Evolutionary conservation across 1,140 invertebrate species (phyloP), one percentile per base, ranked within the genome.

Genomic region (Drosophila sucinea): DNA sequence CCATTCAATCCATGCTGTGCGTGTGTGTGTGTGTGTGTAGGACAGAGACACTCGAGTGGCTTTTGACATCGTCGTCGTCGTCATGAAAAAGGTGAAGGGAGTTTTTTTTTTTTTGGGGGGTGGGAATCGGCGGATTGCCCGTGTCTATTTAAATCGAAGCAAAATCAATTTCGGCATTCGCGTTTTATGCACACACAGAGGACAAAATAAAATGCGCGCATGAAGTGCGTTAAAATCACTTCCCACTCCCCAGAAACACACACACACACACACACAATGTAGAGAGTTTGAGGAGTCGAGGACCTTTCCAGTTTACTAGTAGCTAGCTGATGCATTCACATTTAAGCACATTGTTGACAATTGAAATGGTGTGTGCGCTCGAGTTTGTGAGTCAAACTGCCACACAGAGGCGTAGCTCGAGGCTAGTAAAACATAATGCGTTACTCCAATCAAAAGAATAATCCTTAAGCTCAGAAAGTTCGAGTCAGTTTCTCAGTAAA

Each of bases 61-160:
- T 60, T 73, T 77, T 57, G 66, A 65, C 75, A 63, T 76, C 58
- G 67, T 69, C 8, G 38, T 76, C 58, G 67, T 69, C 8, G 38
- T 51, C 44, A 51, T 51, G 44, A 51, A 51, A 51, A 51, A 51
- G 44, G 44, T 27, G 23, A n/a, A 27, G 40, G 29, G 17, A 23
- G 38, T 17, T 17, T 17, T 17, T 17, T 17, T 17, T 17, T 17
- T 17, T 17, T 17, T 17, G 17, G 17, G 17, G 17, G 32, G 7
- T n/a, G 17, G 4, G 17, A n/a, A 40, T 17, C 17, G 23, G 70
- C 47, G 70, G 67, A 73, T 54, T 57, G 54, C 17, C 70, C 72
- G 44, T 78, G 81, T 86, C 81, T 85, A 85, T 85, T 85, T 85
- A 85, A 85, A 86, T 85, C 82, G 82, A 78, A 81, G 82, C 69